Conservation (phyloP, 2,113 vertebrate species). For the Muscicapa adusta region DNA sequence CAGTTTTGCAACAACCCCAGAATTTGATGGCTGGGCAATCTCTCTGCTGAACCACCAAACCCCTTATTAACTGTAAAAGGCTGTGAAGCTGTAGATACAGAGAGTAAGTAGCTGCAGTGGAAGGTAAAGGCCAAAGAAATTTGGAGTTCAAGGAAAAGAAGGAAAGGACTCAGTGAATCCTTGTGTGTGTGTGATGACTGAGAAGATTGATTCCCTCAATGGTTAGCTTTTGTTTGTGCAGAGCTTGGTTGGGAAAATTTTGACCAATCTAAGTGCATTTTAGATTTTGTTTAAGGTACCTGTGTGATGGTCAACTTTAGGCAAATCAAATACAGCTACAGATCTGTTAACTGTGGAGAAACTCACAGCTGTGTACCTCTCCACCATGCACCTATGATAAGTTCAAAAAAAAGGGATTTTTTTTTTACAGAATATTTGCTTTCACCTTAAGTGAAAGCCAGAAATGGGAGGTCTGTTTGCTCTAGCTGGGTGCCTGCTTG, state of each 20-base stretch:
- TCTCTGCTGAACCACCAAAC: not conserved
- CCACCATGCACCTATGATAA: fast-evolving
- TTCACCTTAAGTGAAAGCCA: not conserved
- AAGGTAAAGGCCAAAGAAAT: not conserved
- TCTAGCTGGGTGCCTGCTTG: not conserved
- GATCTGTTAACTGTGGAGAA: not conserved
- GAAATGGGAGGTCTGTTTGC: not conserved
- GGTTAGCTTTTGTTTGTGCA: not conserved
- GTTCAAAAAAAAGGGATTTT: not conserved
- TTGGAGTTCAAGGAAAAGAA: not conserved
- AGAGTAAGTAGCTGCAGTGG: not conserved
- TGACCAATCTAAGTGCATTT: not conserved
- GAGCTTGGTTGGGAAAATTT: not conserved
- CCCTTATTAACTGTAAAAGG: not conserved
- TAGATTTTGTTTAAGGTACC: not conserved
- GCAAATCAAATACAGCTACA: not conserved
- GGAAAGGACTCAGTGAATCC: not conserved
- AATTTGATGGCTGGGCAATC: not conserved
- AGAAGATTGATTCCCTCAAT: not conserved
- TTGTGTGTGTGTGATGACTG: not conserved
- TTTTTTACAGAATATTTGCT: not conserved
- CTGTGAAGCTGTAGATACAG: not conserved
- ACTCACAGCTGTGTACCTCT: not conserved
- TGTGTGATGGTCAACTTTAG: not conserved
- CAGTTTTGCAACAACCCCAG: constrained; percentile 26